phyloP scores from a whole-genome alignment of 2,113 vertebrate species.

The Addax nasomaculatus region DNA sequence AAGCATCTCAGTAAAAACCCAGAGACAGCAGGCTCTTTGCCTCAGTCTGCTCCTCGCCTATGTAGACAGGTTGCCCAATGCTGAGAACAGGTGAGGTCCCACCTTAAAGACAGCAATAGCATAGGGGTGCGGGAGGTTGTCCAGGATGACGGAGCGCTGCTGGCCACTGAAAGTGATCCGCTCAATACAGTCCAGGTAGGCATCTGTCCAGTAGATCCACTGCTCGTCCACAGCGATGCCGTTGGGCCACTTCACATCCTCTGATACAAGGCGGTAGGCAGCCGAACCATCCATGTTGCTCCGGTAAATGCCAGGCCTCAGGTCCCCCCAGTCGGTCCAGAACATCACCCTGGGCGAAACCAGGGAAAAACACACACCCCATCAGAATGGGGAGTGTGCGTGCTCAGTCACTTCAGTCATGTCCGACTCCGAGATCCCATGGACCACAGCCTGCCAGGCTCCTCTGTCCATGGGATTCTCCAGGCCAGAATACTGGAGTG shows the following conservation, averaged over 20 bases:
- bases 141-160: conserved; percentile 90
- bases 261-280: conserved; percentile 85
- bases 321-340: conserved; percentile 98
- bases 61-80: accelerated
- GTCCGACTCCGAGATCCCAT: not conserved
- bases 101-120: conserved; percentile 98
- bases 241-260: conserved; percentile 96
- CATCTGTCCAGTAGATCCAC: conserved; percentile 99
- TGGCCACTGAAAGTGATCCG: conserved; percentile 87
- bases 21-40: accelerated
- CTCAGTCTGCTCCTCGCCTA: accelerated
- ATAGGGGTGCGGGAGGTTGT: conserved; percentile 95
- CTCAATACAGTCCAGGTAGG: conserved; percentile 96
- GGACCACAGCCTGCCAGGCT: not conserved
- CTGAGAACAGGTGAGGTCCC: not conserved
- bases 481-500: not conserved
- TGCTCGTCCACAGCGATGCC: conserved; percentile 92
- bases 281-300: conserved; percentile 93
- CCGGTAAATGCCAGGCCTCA: conserved; percentile 90
- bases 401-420: not conserved
- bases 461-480: not conserved
- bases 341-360: conserved; percentile 91
- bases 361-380: not conserved
- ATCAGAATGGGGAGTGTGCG: not conserved
- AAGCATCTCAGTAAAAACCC: not conserved